phyloP scores from a whole-genome alignment of 2,888 invertebrate genomes.

The Rhingia rostrata region DNA sequence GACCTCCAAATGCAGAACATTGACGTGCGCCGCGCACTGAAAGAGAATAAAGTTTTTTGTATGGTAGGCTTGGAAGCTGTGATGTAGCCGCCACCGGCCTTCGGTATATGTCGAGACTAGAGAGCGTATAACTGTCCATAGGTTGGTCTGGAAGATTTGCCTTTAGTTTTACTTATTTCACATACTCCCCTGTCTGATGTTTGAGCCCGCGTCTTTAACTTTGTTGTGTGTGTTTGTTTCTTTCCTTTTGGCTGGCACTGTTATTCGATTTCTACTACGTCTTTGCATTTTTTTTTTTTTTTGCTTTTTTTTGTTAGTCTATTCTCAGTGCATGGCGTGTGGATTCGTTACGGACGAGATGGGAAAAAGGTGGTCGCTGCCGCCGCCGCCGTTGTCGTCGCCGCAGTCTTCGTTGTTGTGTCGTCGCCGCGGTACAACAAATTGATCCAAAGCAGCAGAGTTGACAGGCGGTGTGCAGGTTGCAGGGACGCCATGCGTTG shows the following conservation, averaged over 20 bases:
- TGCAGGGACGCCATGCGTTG: conserved; percentile 61
- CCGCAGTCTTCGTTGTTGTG: conserved; percentile 68
- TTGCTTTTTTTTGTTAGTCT: conserved; percentile 43
- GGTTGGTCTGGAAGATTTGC: conserved; percentile 42
- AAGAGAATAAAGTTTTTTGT: conserved; percentile 28
- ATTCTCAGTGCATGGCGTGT: conserved; percentile 60
- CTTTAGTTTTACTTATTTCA: conserved; percentile 36
- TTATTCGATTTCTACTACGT: conserved; percentile 67
- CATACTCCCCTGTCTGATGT: conserved; percentile 15
- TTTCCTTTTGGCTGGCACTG: conserved; percentile 50
- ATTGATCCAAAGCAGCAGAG: conserved; percentile 62
- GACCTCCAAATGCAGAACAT: conserved; percentile 25
- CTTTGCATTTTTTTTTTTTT: conserved; percentile 38
- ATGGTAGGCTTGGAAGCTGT: conserved; percentile 40
- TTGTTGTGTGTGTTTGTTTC: conserved; percentile 32
- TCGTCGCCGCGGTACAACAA: conserved; percentile 73
- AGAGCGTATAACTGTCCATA: conserved; percentile 47
- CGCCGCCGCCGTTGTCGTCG: conserved; percentile 35
- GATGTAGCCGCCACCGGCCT: conserved; percentile 60
- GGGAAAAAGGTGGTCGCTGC: conserved; percentile 59
- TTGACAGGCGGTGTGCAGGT: conserved; percentile 44
- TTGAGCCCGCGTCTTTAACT: conserved; percentile 15
- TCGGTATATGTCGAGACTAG: not conserved
- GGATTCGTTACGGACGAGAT: conserved; percentile 64
- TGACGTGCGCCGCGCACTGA: conserved; percentile 22